phyloP scores from a whole-genome alignment of 35 echinoderm and acorn worm genomes.

The Ophioderma brevispina region DNA sequence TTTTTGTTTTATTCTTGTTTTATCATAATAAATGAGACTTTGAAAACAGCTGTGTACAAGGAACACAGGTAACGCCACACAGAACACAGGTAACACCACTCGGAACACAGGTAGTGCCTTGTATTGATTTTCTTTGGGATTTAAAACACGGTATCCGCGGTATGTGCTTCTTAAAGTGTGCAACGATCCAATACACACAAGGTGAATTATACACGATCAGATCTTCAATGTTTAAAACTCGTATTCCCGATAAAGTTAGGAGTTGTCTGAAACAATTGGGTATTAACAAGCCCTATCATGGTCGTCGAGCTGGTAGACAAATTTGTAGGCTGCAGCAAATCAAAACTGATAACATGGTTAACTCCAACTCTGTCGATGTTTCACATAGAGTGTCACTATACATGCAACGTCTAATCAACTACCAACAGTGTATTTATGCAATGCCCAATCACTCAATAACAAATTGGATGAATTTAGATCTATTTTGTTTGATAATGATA shows the following conservation, averaged over 20 bases:
- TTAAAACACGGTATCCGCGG: background rate
- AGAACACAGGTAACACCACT: too few species aligned
- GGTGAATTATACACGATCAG: background rate
- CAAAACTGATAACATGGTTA: background rate
- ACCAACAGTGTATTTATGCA: background rate
- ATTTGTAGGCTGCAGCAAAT: background rate
- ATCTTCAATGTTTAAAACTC: background rate
- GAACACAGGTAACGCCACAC: too few species aligned
- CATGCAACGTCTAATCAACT: background rate
- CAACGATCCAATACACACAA: background rate
- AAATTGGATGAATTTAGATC: conserved; percentile 29
- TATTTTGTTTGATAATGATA: background rate
- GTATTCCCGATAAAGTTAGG: background rate
- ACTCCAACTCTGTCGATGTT: background rate
- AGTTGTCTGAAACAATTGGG: background rate
- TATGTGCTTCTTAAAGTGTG: background rate
- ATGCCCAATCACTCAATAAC: conserved; percentile 28
- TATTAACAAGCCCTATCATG: background rate
- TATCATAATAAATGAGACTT: too few species aligned
- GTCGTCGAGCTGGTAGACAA: background rate
- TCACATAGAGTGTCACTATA: background rate
- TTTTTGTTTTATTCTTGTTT: too few species aligned
- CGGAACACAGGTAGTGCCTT: background rate
- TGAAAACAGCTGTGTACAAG: too few species aligned
- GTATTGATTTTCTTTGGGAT: background rate